These are phyloP conservation scores for Siniperca scherzeri DNA, from an alignment of 2,797 vertebrate species.

Conservation along the genomic window DNA sequence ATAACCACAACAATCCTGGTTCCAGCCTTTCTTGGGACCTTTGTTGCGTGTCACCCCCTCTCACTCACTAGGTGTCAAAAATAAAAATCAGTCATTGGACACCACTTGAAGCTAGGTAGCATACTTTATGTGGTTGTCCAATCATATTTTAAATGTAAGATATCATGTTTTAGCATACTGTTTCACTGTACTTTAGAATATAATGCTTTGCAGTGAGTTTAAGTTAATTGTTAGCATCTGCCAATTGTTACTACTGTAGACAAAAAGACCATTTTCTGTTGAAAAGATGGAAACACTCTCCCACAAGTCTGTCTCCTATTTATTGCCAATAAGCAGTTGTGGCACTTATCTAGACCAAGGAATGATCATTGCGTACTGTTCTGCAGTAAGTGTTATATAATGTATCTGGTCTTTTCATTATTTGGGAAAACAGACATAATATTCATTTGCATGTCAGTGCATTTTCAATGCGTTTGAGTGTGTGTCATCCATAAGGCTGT, in stretches of 20 bases:
- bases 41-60: background rate
- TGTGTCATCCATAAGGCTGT: background rate
- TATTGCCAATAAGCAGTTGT: slow-evolving; percentile 14
- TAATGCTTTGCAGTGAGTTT: background rate
- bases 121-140: background rate
- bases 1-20: background rate
- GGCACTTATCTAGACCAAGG: background rate
- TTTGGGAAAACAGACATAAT: background rate
- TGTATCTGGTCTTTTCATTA: background rate
- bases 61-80: background rate
- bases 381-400: background rate
- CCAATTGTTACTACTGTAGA: slow-evolving; percentile 21
- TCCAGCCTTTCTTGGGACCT: background rate
- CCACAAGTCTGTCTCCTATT: slow-evolving; percentile 37
- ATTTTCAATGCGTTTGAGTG: background rate
- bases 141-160: background rate
- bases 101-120: background rate
- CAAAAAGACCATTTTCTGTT: background rate
- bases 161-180: background rate
- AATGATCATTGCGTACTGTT: background rate
- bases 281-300: slow-evolving; percentile 1
- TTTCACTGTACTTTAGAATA: background rate
- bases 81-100: background rate
- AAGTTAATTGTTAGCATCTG: slow-evolving; percentile 53
- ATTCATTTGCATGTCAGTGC: background rate